A percentile compares a stretch with the other conserved stretches of the same genome.
These are phyloP conservation scores for Conops quadrifasciatus DNA, from an alignment of 2,888 invertebrate species.

Conservation along the genomic window DNA sequence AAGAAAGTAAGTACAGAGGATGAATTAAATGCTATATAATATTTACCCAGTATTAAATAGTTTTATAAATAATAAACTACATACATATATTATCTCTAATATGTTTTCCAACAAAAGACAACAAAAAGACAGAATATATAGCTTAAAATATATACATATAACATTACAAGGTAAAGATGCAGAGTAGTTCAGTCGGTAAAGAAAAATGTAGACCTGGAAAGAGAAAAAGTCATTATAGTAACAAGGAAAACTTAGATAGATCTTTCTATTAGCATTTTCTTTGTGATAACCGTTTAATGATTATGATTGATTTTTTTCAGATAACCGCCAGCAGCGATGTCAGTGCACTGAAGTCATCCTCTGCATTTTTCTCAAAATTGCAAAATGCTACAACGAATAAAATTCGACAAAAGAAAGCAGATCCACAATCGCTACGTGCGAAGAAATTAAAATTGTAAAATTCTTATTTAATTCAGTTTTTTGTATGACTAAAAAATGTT, in stretches of 20 bases:
- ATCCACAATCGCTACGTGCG: constrained; percentile 67
- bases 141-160: neutral
- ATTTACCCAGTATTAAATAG: neutral
- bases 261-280: too few species aligned
- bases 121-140: neutral
- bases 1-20: constrained; percentile 66
- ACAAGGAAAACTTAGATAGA: too few species aligned
- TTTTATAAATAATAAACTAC: too few species aligned
- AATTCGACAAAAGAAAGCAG: constrained; percentile 60
- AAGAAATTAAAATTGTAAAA: constrained; percentile 72
- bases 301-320: constrained; percentile 42
- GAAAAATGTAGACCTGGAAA: too few species aligned
- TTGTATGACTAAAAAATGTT: too few species aligned
- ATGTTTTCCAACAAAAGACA: neutral
- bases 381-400: constrained; percentile 72
- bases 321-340: constrained; percentile 60
- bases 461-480: neutral
- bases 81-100: too few species aligned
- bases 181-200: neutral
- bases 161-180: neutral
- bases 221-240: too few species aligned
- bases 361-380: constrained; percentile 85
- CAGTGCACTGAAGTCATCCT: constrained; percentile 75
- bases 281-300: too few species aligned
- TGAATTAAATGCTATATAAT: neutral